Percentiles rank a stretch among this genome's conserved stretches.
Evolutionary conservation across 2,888 invertebrate species (phyloP).

Genomic region (Drosophila macrospina): DNA sequence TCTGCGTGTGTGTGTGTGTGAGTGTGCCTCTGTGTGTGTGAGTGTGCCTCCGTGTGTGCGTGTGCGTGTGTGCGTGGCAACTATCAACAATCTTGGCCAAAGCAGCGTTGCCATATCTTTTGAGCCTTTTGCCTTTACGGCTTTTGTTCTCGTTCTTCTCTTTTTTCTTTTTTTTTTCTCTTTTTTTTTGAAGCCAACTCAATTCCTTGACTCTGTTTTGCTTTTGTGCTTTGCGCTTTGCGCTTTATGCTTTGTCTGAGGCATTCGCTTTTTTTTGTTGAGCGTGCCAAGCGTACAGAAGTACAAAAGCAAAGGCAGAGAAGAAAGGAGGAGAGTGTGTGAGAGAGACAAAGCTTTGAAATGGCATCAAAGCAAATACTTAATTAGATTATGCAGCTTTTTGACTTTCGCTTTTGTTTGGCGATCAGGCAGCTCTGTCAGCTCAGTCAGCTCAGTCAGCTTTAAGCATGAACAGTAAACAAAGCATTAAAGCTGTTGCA

Average conservation of each 20-base stretch:
- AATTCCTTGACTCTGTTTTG: conserved; percentile 12
- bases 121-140: conserved; percentile 22
- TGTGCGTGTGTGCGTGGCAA: conserved; percentile 27
- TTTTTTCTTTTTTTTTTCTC: too few species aligned
- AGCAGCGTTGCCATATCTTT: conserved; percentile 73
- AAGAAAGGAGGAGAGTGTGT: neutral
- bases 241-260: conserved; percentile 22
- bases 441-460: conserved; percentile 2
- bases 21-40: conserved; percentile 1
- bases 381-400: conserved; percentile 16
- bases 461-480: neutral
- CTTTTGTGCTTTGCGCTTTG: conserved; percentile 9
- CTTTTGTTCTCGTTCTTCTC: conserved; percentile 34
- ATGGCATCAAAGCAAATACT: conserved; percentile 14
- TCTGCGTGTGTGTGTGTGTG: too few species aligned
- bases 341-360: conserved; percentile 19
- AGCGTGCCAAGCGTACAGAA: neutral
- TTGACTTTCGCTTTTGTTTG: conserved; percentile 2
- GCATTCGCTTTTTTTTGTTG: conserved; percentile 27
- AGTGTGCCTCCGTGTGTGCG: neutral
- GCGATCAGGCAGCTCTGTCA: conserved; percentile 11
- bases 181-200: conserved; percentile 28
- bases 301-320: neutral
- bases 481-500: neutral
- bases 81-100: conserved; percentile 68